Base-by-base conservation (phyloP, 2,888 invertebrate species). In the Pristionchus fissidentatus region DNA sequence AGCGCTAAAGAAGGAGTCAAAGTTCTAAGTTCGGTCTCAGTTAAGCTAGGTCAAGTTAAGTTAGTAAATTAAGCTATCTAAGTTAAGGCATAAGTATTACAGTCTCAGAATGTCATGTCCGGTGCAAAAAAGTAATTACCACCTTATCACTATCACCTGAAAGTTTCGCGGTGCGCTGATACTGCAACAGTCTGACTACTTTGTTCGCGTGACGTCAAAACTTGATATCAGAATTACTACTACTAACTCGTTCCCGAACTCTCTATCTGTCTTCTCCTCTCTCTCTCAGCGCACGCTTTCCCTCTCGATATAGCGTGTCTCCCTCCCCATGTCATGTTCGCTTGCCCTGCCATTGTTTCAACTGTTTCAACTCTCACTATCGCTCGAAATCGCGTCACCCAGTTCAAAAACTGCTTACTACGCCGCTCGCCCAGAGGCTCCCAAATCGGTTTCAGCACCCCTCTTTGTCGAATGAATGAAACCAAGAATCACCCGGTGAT, bases 161-260 rank as follows among this genome's bases (percentile, higher is more conserved):
- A n/a, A n/a, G n/a, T n/a, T n/a, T n/a, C 55, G 8, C 55, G 22
- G 22, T 15, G 38, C 70, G 38, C 38, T 70, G 70, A 70, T 41
- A 70, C 70, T n/a, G n/a, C n/a, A n/a, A n/a, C n/a, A n/a, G n/a
- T n/a, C n/a, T n/a, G n/a, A n/a, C n/a, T n/a, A 70, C 10, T 70
- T 41, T 41, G 26, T 41, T 70, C 41, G 43, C 70, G 70, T 70
- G n/a, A 70, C n/a, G 70, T 7, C 0, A 26, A 70, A 70, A 70
- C 70, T 70, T 41, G 70, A 70, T 70, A 41, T 70, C n/a, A n/a
- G 70, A 70, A 70, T 70, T 70, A 26, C 70, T 70, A 70, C 70
- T 70, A 41, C 70, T 41, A 70, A 70, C 70, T 26, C 70, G 70
- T 70, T 70, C 70, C 70, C 70, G 70, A 70, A 70, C 32, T n/a